phyloP scores from a whole-genome alignment of 1,140 invertebrate species.

The Monomorium pharaonis region DNA sequence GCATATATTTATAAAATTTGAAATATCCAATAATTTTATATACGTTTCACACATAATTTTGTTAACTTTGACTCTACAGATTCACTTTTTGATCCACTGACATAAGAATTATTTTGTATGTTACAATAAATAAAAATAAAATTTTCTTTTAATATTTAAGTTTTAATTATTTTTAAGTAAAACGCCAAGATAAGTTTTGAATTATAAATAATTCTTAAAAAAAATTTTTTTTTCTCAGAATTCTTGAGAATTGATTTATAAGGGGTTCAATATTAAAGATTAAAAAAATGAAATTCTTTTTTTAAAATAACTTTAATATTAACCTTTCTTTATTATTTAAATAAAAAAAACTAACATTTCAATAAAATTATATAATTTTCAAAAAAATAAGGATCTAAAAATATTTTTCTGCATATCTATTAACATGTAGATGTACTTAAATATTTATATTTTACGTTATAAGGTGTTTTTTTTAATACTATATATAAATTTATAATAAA shows the following conservation, averaged over 20 bases:
- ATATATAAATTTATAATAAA: neutral
- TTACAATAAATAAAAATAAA: neutral
- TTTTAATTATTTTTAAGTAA: neutral
- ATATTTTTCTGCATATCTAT: neutral
- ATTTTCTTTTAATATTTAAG: neutral
- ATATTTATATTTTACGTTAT: neutral
- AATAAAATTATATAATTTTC: neutral
- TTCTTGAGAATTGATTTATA: neutral
- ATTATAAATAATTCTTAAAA: neutral
- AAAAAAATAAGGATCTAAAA: neutral
- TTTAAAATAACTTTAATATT: neutral
- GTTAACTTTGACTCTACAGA: neutral
- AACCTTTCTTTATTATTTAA: neutral
- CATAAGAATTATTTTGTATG: neutral
- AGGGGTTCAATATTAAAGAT: neutral
- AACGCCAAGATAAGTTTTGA: neutral
- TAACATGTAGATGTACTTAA: neutral
- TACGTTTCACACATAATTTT: neutral
- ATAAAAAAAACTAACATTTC: neutral
- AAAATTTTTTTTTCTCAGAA: neutral
- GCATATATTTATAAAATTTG: neutral
- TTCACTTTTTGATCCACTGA: neutral
- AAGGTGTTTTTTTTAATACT: neutral
- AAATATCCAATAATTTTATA: slow-evolving; percentile 2
- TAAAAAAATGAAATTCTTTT: neutral